Conservation (phyloP, 2,113 vertebrate genomes). For the Bagarius yarrelli region DNA sequence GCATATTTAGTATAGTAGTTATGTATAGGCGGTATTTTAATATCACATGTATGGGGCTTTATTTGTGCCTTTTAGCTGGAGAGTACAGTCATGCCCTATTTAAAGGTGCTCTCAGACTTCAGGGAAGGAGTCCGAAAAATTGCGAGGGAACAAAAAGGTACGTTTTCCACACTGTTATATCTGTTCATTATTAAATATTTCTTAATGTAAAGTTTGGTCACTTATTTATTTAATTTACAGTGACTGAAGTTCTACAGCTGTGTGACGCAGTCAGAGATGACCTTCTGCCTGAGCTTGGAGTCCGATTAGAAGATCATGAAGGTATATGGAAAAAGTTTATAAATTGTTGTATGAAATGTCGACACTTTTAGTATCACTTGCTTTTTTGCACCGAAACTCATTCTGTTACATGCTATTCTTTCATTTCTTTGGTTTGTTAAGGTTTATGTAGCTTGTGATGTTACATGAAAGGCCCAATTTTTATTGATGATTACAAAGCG, state of each 20-base stretch:
- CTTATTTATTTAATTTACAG: constrained; percentile 59
- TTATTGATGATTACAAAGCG: too few relatives aligned
- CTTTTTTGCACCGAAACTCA: too few relatives aligned
- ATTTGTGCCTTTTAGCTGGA: constrained; percentile 77
- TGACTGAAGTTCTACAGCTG: constrained; percentile 82
- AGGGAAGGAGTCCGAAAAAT: constrained; percentile 85
- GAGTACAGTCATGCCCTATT: constrained; percentile 88
- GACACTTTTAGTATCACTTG: too few relatives aligned
- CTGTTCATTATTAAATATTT: not conserved
- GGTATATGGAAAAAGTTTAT: constrained; percentile 66
- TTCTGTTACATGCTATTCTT: too few relatives aligned
- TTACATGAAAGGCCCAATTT: too few relatives aligned
- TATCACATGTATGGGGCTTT: not conserved
- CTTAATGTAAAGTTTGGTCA: not conserved
- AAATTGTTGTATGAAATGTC: too few relatives aligned
- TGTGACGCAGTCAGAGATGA: constrained; percentile 86
- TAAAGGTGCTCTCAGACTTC: constrained; percentile 87
- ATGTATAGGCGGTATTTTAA: not conserved
- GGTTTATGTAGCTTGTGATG: too few relatives aligned
- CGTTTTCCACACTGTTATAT: not conserved
- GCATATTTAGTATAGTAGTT: too few relatives aligned
- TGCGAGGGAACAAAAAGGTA: constrained; percentile 87
- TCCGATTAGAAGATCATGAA: constrained; percentile 94
- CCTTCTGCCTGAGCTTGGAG: constrained; percentile 86
- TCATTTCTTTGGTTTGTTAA: too few relatives aligned